These are phyloP conservation scores for Phaenicophaeus curvirostris DNA, from an alignment of 2,797 vertebrate species.

Conservation along the genomic window DNA sequence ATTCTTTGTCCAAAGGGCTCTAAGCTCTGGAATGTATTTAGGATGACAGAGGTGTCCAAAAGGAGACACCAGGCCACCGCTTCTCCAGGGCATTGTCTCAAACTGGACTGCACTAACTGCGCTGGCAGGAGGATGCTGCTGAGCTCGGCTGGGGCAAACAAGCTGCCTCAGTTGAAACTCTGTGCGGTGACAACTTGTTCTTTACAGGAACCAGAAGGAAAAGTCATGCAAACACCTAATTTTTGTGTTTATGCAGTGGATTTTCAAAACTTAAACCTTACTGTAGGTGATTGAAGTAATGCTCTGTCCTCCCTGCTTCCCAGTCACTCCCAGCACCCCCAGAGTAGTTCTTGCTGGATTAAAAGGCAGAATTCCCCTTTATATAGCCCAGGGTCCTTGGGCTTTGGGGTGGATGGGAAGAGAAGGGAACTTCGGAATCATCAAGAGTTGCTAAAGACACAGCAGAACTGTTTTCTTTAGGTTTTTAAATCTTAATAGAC, in stretches of 20 bases:
- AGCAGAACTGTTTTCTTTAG: background rate
- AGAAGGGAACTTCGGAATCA: background rate
- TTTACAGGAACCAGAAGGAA: background rate
- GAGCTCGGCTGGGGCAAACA: background rate
- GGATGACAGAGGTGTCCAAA: background rate
- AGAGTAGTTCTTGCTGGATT: background rate
- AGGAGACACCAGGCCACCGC: background rate
- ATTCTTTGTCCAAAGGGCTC: background rate
- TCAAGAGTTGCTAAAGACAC: background rate
- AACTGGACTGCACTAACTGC: background rate
- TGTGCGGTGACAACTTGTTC: background rate
- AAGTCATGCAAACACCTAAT: background rate
- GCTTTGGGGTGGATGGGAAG: background rate
- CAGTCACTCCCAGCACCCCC: rapidly evolving
- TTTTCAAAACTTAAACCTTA: background rate
- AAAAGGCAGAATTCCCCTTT: background rate
- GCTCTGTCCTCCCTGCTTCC: background rate
- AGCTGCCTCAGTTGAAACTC: background rate
- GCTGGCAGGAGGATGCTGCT: background rate
- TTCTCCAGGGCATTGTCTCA: background rate
- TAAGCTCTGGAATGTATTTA: background rate
- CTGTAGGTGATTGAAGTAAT: background rate
- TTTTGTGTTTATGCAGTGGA: background rate
- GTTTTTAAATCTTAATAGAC: background rate
- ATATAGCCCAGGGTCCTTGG: background rate